phyloP scores from a whole-genome alignment of 2,888 invertebrate species.

The Drosophila stalkeri region DNA sequence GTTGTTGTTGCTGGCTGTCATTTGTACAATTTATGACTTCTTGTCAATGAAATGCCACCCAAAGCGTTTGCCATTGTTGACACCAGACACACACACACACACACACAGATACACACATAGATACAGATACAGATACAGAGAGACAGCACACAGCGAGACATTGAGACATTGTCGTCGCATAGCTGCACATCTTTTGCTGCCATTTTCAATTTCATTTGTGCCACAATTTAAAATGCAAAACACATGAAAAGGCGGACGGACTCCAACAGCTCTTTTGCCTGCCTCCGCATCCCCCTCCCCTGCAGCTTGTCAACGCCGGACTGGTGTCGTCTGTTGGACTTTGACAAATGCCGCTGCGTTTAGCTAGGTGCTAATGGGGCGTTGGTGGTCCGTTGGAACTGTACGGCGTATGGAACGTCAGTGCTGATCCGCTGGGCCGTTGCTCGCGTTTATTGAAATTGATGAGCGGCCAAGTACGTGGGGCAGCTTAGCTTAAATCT shows the following conservation, averaged over 20 bases:
- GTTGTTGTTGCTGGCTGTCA: conserved; percentile 59
- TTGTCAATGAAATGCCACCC: conserved; percentile 79
- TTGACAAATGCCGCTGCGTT: conserved; percentile 71
- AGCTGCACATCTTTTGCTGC: conserved; percentile 73
- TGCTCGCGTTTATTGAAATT: conserved; percentile 71
- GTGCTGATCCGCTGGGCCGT: conserved; percentile 23
- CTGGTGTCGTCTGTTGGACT: conserved; percentile 49
- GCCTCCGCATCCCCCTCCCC: no score
- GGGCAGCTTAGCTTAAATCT: conserved; percentile 75
- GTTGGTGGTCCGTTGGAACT: conserved; percentile 46
- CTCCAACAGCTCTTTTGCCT: not conserved
- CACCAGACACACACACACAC: conserved; percentile 51
- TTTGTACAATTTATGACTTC: conserved; percentile 74
- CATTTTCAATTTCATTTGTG: conserved; percentile 76
- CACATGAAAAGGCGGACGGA: conserved; percentile 53
- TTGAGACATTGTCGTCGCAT: conserved; percentile 63
- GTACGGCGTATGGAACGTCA: not conserved
- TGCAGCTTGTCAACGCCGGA: conserved; percentile 30
- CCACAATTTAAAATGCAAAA: conserved; percentile 81
- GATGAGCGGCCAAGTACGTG: conserved; percentile 77
- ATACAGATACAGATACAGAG: conserved; percentile 19
- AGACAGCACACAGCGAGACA: conserved; percentile 28
- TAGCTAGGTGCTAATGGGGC: conserved; percentile 75
- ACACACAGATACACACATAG: conserved; percentile 16
- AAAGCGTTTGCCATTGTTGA: conserved; percentile 71